Base-by-base conservation (phyloP, 2,797 vertebrate species). In the Diglossa cyanea region DNA sequence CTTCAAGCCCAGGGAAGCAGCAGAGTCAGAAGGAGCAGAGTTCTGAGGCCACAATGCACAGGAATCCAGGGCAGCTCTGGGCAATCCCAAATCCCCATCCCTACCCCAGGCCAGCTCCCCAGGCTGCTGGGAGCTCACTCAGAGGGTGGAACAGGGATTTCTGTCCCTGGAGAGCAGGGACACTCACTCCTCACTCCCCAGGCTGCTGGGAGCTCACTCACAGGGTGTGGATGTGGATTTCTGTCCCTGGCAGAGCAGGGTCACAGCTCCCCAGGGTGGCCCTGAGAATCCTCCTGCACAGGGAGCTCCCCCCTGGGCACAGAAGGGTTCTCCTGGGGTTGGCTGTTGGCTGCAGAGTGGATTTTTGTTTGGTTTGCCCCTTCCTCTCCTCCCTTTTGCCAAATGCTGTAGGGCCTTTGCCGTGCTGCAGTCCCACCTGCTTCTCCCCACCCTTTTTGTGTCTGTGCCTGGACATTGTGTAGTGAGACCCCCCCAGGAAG, bases 341-440 rank as follows among this genome's bases (percentile, higher is more conserved):
- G 35, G n/a, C 2, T 23, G 62, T 40, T 47, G 42, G 10, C 42
- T 12, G n/a, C 60, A 20, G 35, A 54, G 48, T 4, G 26, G 68
- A 8, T 47, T 93, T 86, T 44, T 13, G 1, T 44, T 70, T 33
- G 17, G 17, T 66, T 25, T 7, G 7, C 18, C 65, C 40, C 0
- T 63, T 42, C 4, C 85, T 54, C 58, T 78, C 54, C 50, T 72
- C 26, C 35, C 37, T 85, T 53, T 75, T 91, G 78, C 88, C 82
- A 89, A 77, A 78, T 54, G 10, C 9, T 17, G 44, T 17, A 45
- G 61, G 73, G 35, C 7, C 13, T 85, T 24, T 42, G 67, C 21
- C 72, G 62, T 35, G 63, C 53, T 30, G 15, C 37, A 30, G 25
- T 25, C 35, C 7, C 57, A 16, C 4, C 66, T 90, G 67, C 75